Conservation (phyloP, 2,113 vertebrate species). For the Lasiurus borealis region DNA sequence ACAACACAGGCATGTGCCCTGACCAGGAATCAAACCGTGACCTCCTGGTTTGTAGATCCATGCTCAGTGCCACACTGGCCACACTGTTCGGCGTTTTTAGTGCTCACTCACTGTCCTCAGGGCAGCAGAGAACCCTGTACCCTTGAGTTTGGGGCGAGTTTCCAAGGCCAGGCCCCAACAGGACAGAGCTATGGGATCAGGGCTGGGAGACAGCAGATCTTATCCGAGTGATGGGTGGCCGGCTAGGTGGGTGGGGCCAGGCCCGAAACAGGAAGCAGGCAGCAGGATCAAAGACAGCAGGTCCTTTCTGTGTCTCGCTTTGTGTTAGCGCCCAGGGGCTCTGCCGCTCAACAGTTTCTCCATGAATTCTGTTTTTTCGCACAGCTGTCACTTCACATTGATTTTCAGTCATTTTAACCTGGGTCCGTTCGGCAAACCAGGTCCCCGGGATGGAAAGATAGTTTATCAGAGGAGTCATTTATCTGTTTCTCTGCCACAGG, state of each 20-base stretch:
- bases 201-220: not conserved
- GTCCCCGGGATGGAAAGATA: constrained; percentile 83
- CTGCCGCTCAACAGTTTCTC: constrained; percentile 61
- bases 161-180: not conserved
- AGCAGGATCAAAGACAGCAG: constrained; percentile 33
- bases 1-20: too few relatives aligned
- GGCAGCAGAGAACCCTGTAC: rapidly evolving
- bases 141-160: not conserved
- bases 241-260: not conserved
- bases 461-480: constrained; percentile 77
- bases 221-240: not conserved
- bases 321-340: not conserved
- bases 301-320: constrained; percentile 58
- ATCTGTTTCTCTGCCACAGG: constrained; percentile 66
- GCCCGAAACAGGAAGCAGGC: not conserved
- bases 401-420: constrained; percentile 87
- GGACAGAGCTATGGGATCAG: rapidly evolving
- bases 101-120: not conserved
- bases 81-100: rapidly evolving
- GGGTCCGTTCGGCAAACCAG: constrained; percentile 78
- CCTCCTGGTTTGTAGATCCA: too few relatives aligned
- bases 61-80: too few relatives aligned
- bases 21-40: too few relatives aligned
- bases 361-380: constrained; percentile 45
- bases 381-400: constrained; percentile 85